A percentile compares a stretch with the other conserved stretches of the same genome.
phyloP scores from a whole-genome alignment of 2,888 invertebrate species.

The Cenopis cana region DNA sequence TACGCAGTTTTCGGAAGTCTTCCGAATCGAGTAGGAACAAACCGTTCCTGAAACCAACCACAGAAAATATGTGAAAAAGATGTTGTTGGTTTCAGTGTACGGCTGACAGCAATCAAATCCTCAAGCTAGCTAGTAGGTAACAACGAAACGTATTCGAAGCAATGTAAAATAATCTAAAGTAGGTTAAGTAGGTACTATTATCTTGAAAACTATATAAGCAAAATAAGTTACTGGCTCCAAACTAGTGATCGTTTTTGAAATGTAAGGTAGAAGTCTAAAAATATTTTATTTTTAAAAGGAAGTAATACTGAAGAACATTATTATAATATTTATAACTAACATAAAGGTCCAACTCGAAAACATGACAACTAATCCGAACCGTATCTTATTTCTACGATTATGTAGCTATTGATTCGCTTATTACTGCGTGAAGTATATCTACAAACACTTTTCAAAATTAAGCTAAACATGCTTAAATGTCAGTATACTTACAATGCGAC shows the following conservation, averaged over 20 bases:
- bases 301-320: too few species aligned
- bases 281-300: too few species aligned
- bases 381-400: not conserved
- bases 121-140: not conserved
- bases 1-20: slow-evolving; percentile 73
- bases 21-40: slow-evolving; percentile 75
- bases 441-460: too few species aligned
- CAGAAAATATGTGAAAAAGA: slow-evolving; percentile 49
- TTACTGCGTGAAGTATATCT: not conserved
- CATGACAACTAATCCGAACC: too few species aligned
- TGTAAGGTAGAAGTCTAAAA: too few species aligned
- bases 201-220: not conserved
- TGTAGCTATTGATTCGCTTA: not conserved
- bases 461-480: not conserved
- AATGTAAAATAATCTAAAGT: not conserved
- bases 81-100: slow-evolving; percentile 54
- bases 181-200: too few species aligned
- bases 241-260: not conserved
- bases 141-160: not conserved
- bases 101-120: slow-evolving; percentile 14
- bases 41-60: slow-evolving; percentile 82
- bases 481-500: slow-evolving; percentile 73
- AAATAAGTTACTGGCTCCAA: not conserved
- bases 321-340: too few species aligned
- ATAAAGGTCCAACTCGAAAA: too few species aligned